A percentile compares a stretch with the other conserved stretches of the same genome.
Evolutionary conservation across 2,888 invertebrate genomes (phyloP).

Genomic region (Cheilosia soror): DNA sequence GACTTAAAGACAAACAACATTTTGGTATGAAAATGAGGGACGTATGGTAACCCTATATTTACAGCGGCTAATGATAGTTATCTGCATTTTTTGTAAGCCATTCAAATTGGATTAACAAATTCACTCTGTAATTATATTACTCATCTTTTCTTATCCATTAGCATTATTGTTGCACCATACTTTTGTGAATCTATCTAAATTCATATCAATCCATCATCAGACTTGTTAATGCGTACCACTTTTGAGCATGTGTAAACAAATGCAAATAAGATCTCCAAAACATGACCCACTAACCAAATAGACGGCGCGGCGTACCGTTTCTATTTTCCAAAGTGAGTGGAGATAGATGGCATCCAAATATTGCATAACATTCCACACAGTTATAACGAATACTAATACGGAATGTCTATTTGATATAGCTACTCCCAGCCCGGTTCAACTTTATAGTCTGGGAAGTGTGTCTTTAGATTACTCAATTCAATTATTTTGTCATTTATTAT

Average conservation of each 20-base stretch:
- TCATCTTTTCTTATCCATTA: background rate
- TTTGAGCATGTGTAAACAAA: slow-evolving; percentile 33
- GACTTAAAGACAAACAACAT: too few species aligned
- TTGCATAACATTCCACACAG: slow-evolving; percentile 15
- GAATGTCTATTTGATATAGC: too few species aligned
- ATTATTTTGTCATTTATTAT: slow-evolving; percentile 37
- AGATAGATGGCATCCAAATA: slow-evolving; percentile 10
- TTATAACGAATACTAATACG: slow-evolving; percentile 6
- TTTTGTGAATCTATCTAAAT: background rate
- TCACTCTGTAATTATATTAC: background rate
- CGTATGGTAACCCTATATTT: too few species aligned
- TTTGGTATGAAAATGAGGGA: too few species aligned
- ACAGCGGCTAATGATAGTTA: too few species aligned
- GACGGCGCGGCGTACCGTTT: background rate
- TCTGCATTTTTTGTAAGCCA: background rate
- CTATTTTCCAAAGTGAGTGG: background rate
- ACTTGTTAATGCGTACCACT: slow-evolving; percentile 50
- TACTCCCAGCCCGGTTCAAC: background rate
- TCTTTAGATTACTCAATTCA: slow-evolving; percentile 22
- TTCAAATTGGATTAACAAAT: background rate
- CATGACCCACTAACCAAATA: background rate
- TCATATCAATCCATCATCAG: slow-evolving; percentile 39
- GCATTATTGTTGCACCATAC: background rate
- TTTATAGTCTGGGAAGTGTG: background rate
- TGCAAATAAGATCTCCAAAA: slow-evolving; percentile 29